Evolutionary conservation across 1,140 invertebrate species (phyloP).

Genomic region (Drosophila setifemur): DNA sequence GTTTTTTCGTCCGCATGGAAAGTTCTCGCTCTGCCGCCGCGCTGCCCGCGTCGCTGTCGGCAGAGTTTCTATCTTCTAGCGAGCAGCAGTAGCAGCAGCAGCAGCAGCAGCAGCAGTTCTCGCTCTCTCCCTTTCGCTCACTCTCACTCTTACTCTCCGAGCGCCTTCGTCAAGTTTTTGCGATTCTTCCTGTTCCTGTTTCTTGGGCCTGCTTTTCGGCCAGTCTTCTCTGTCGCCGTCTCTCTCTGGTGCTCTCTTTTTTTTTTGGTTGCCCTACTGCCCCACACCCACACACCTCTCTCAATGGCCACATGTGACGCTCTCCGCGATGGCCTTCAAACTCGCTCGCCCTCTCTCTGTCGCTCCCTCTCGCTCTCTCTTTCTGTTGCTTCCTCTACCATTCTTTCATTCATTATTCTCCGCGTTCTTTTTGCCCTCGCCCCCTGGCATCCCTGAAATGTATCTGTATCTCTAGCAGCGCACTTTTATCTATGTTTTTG

Average conservation of each 20-base stretch:
- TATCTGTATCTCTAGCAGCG: constrained; percentile 21
- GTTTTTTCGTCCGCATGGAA: constrained; percentile 70
- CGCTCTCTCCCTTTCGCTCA: constrained; percentile 10
- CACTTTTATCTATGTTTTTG: constrained; percentile 35
- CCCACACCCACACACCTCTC: constrained; percentile 72
- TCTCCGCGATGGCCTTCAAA: constrained; percentile 56
- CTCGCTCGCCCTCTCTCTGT: constrained; percentile 11
- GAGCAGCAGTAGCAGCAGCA: too few species aligned
- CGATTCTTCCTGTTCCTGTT: constrained; percentile 76
- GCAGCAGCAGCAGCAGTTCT: constrained; percentile 13
- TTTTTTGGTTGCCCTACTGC: constrained; percentile 63
- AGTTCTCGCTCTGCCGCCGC: constrained; percentile 48
- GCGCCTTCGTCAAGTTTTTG: constrained; percentile 70
- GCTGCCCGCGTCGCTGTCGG: constrained; percentile 8
- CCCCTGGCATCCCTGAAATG: constrained; percentile 10
- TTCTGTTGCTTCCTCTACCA: constrained; percentile 16
- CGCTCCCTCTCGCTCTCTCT: constrained; percentile 14
- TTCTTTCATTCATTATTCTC: constrained; percentile 73
- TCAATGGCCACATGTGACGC: constrained; percentile 16
- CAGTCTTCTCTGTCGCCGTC: constrained; percentile 27
- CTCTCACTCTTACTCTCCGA: constrained; percentile 4
- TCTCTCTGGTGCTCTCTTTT: constrained; percentile 3
- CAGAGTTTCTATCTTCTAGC: constrained; percentile 55
- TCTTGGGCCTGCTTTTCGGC: constrained; percentile 34
- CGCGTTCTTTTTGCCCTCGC: constrained; percentile 6